Conservation (phyloP, 2,888 invertebrate species). For the Pomacea canaliculata region DNA sequence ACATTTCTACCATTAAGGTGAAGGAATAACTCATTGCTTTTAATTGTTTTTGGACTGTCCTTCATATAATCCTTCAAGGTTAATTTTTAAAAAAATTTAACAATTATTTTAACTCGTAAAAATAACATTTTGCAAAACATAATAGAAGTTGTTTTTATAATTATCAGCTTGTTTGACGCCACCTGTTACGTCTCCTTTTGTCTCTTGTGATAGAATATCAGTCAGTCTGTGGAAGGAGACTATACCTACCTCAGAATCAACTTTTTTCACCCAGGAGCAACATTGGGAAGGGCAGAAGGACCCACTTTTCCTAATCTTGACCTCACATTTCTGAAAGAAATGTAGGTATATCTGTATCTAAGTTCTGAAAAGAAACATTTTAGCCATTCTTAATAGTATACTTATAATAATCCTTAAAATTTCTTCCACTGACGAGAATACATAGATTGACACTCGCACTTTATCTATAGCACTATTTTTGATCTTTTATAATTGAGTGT, state of each 20-base stretch:
- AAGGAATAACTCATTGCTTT: not conserved
- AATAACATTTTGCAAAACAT: no score
- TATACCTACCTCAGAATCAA: slow-evolving; percentile 97
- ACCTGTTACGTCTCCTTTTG: not conserved
- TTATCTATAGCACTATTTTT: no score
- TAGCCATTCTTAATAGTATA: no score
- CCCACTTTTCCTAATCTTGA: slow-evolving; percentile 93
- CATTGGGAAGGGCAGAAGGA: slow-evolving; percentile 93
- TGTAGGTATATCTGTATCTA: slow-evolving; percentile 72
- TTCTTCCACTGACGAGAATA: no score
- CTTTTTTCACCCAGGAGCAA: slow-evolving; percentile 97
- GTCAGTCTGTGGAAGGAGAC: slow-evolving; percentile 98
- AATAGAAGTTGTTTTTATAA: no score
- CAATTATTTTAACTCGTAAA: no score
- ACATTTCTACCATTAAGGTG: slow-evolving; percentile 95
- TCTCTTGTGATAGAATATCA: slow-evolving; percentile 80
- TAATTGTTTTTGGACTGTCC: not conserved
- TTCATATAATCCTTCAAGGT: no score
- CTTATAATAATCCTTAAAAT: no score
- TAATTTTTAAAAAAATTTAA: no score
- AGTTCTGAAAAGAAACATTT: no score
- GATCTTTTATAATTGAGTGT: no score
- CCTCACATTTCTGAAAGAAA: slow-evolving; percentile 97
- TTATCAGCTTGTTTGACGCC: not conserved
- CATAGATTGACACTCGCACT: no score